Evolutionary conservation across 1,140 invertebrate species (phyloP).

Genomic region (Pararge aegeria): DNA sequence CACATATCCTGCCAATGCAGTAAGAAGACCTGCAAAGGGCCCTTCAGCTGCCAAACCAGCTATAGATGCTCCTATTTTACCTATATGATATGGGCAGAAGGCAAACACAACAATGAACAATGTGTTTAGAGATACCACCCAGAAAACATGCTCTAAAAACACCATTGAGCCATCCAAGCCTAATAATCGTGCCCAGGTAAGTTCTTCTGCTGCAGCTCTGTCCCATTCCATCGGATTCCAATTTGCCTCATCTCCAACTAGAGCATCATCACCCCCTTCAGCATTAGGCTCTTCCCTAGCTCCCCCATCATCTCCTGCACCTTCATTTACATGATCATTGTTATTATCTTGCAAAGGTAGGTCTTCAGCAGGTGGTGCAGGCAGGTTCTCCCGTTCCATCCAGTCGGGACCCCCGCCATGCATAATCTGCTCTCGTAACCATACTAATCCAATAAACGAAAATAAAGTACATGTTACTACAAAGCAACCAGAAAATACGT

Average conservation of each 20-base stretch:
- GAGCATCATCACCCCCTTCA: constrained; percentile 75
- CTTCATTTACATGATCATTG: constrained; percentile 66
- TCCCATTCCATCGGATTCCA: constrained; percentile 99
- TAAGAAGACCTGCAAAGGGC: constrained; percentile 96
- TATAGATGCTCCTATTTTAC: constrained; percentile 89
- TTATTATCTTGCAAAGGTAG: constrained; percentile 64
- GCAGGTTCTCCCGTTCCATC: constrained; percentile 87
- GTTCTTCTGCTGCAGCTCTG: constrained; percentile 96
- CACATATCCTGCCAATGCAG: constrained; percentile 96
- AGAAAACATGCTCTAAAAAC: constrained; percentile 99
- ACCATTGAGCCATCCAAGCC: constrained; percentile 98
- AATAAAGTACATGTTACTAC: constrained; percentile 98
- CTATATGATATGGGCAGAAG: constrained; percentile 97
- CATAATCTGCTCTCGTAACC: constrained; percentile 98
- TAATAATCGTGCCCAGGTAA: constrained; percentile 98
- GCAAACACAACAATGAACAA: constrained; percentile 97
- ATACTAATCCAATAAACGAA: constrained; percentile 97
- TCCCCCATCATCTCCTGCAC: constrained; percentile 52
- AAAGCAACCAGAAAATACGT: constrained; percentile 97
- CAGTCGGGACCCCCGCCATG: constrained; percentile 98
- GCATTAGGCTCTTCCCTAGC: constrained; percentile 60
- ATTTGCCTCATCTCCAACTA: constrained; percentile 92
- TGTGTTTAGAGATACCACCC: constrained; percentile 98
- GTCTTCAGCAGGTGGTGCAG: constrained; percentile 57
- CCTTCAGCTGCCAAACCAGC: constrained; percentile 87